Evolutionary conservation across 2,113 vertebrate genomes (phyloP).

Genomic region (Kobus ellipsiprymnus): DNA sequence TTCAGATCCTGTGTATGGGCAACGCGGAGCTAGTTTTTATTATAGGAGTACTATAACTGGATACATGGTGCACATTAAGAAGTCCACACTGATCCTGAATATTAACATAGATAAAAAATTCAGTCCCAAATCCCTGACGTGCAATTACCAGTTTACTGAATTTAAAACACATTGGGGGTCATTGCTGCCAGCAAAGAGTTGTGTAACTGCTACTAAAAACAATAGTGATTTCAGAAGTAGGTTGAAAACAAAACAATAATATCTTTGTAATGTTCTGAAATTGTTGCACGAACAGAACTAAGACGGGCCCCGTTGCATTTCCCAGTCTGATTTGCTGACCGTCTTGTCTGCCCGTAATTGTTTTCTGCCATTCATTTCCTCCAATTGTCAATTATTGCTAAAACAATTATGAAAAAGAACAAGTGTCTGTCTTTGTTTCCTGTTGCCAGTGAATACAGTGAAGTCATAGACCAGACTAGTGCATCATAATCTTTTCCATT

Average conservation of each 20-base stretch:
- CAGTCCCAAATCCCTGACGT: neutral
- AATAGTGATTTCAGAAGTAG: conserved; percentile 37
- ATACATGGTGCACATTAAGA: neutral
- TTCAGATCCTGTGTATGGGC: neutral
- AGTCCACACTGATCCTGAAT: neutral
- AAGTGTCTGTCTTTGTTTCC: conserved; percentile 62
- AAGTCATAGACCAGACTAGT: conserved; percentile 54
- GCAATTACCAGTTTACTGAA: conserved; percentile 11
- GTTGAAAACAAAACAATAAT: conserved; percentile 35
- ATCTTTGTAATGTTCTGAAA: conserved; percentile 30
- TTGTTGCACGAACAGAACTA: neutral
- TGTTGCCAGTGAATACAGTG: conserved; percentile 59
- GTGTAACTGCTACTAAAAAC: conserved; percentile 36
- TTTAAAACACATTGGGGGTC: conserved; percentile 13
- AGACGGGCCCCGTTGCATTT: neutral
- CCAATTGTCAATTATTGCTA: conserved; percentile 74
- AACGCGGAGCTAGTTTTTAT: neutral
- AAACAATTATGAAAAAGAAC: conserved; percentile 68
- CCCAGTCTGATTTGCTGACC: conserved; percentile 63
- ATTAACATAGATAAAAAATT: neutral
- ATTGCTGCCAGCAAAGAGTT: conserved; percentile 26
- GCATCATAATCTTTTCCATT: conserved; percentile 64
- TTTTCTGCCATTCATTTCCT: conserved; percentile 74
- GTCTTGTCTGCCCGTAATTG: conserved; percentile 63
- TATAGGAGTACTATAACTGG: neutral